phyloP scores from a whole-genome alignment of 2,888 invertebrate species.

The Andrena fulva region DNA sequence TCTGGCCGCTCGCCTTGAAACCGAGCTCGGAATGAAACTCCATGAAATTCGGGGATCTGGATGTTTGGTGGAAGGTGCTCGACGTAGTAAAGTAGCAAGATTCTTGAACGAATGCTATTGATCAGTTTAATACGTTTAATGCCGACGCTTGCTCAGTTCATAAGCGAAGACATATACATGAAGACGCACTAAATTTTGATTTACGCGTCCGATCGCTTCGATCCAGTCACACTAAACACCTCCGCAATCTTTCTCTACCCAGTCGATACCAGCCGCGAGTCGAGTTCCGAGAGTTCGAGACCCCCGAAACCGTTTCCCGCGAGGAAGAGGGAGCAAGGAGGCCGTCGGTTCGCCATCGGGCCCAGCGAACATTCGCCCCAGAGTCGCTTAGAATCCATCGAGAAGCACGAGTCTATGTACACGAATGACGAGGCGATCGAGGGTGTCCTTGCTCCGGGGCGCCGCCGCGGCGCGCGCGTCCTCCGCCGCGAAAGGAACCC shows the following conservation, averaged over 20 bases:
- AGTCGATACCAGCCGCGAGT: not conserved
- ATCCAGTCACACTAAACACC: not conserved
- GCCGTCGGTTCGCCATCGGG: not conserved
- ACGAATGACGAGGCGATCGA: slow-evolving; percentile 16
- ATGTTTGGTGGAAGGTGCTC: too few relatives aligned
- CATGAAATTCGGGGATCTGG: too few relatives aligned
- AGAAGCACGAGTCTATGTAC: slow-evolving; percentile 24
- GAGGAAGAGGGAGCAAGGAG: not conserved
- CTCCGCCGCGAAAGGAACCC: slow-evolving; percentile 47
- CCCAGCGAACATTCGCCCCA: not conserved
- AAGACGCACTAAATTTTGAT: too few relatives aligned
- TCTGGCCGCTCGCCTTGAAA: not conserved
- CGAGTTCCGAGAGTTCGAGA: not conserved
- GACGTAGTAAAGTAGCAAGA: too few relatives aligned
- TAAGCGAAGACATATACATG: too few relatives aligned
- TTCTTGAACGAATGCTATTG: too few relatives aligned
- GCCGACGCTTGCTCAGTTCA: too few relatives aligned
- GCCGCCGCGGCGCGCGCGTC: not conserved
- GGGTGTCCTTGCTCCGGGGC: not conserved
- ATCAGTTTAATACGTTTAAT: too few relatives aligned
- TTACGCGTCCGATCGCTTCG: not conserved
- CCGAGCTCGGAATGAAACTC: too few relatives aligned
- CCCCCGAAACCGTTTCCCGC: not conserved
- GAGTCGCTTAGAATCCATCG: not conserved
- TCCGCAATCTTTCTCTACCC: not conserved